These are phyloP conservation scores for Diceros bicornis DNA, from an alignment of 2,797 vertebrate species.

Conservation along the genomic window DNA sequence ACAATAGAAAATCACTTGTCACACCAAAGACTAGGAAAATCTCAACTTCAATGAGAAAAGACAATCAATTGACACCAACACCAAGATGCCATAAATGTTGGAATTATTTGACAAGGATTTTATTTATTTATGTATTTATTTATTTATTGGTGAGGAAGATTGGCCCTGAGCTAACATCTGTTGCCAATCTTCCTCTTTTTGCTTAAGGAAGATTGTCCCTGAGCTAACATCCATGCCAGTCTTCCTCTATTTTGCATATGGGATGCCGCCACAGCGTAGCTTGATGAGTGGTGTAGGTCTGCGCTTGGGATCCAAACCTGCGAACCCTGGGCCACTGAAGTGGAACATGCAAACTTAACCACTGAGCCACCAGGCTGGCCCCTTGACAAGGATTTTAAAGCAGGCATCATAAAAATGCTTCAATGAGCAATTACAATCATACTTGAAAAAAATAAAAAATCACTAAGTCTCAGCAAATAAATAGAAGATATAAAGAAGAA, in stretches of 20 bases:
- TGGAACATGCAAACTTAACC: too few relatives aligned
- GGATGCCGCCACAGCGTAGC: too few relatives aligned
- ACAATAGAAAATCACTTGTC: constrained; percentile 55
- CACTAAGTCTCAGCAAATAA: constrained; percentile 51
- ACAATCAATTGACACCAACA: background rate
- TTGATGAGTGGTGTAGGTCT: too few relatives aligned
- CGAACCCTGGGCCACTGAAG: too few relatives aligned
- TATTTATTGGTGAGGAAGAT: too few relatives aligned
- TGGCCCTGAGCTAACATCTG: too few relatives aligned
- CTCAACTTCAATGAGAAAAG: constrained; percentile 52
- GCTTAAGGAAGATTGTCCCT: too few relatives aligned
- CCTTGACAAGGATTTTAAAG: constrained; percentile 57
- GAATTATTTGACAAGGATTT: constrained; percentile 55
- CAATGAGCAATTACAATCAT: constrained; percentile 23
- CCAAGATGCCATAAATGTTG: constrained; percentile 16
- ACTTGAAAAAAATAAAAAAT: constrained; percentile 49
- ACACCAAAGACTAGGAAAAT: constrained; percentile 46
- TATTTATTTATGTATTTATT: background rate
- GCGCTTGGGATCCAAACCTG: too few relatives aligned
- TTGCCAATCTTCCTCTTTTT: too few relatives aligned
- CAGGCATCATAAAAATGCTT: constrained; percentile 29
- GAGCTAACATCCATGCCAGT: too few relatives aligned
- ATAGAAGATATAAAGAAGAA: constrained; percentile 27
- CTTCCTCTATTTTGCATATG: too few relatives aligned
- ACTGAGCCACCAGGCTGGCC: too few relatives aligned